Base-by-base conservation (phyloP, 2,888 invertebrate species). In the Aporophyla nigra region DNA sequence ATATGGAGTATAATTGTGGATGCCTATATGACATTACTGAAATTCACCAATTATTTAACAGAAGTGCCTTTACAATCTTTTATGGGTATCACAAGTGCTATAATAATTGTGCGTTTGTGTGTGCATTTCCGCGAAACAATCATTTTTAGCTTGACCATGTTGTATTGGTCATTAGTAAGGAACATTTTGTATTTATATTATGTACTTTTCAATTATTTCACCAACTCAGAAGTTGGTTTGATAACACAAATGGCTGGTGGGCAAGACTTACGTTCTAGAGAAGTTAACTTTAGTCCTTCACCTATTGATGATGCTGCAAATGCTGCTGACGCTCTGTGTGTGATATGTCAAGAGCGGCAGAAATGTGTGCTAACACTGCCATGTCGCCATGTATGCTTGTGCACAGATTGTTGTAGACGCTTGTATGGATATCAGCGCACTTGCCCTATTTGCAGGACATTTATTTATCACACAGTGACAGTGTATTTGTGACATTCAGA, bases 301-400 rank as follows among this genome's bases (percentile, higher is more conserved):
- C 85, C 91, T 76, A 91, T 91, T 80, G 91, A 90, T 80, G 93
- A 93, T 59, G 91, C 91, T 86, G 90, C 82, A 12, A 91, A 91
- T 88, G 89, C 90, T 78, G 91, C 93, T 19, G 97, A 97, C 87
- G 91, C 94, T 59, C 89, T 95, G 21, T 97, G 97, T 93, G 95
- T 97, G 24, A 96, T 97, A 82, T 97, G 97, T 82, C 97, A 97
- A 86, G 97, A 97, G 85, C 90, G 96, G 7, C 94, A 95, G 78
- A 97, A 97, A 90, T 97, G 97, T 94, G 96, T 97, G 24, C 90
- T 97, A 59, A 95, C 97, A 62, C 88, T 97, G 73, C 97, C 97
- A 0, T 97, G 97, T 86, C 94, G 96, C 27, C 97, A 97, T 93
- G 94, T 97, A 33, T 97, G 97, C 84, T 90, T 97, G 56, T 97